Evolutionary conservation across 2,113 vertebrate genomes (phyloP), one percentile per base, ranked within the genome.

Genomic region (Sinocyclocheilus anshuiensis): DNA sequence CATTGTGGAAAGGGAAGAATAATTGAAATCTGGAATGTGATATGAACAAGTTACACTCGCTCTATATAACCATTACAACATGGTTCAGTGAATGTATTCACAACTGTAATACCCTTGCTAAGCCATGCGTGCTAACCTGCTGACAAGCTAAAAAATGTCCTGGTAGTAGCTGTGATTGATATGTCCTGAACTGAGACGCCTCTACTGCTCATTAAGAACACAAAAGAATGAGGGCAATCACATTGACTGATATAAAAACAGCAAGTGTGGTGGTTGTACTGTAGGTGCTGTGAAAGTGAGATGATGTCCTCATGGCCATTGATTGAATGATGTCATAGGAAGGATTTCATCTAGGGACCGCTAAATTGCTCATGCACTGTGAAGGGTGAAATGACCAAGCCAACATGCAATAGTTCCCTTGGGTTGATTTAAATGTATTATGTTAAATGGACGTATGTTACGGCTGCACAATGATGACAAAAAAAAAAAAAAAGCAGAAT

Each of bases 131-230:
- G 55, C 26, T 80, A 84, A 76, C 45, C 65, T 88, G 75, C 80
- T 63, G 53, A 48, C 33, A 87, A 61, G 67, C 20, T 65, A 74
- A 59, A 78, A 77, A 76, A 59, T 67, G 26, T 71, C 55, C 39
- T 86, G 26, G 4, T 74, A n/a, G 76, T 67, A 55, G 7, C 33
- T 11, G n/a, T 85, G 76, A 86, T 84, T 53, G 77, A 77, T 88
- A 81, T n/a, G 59, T 6, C 39, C 84, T 72, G 86, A 87, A 88
- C 69, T 83, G 69, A 81, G 69, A 81, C 20, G 42, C 42, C 57
- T 84, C 77, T 81, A 8, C 55, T 39, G 77, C 77, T 88, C 81
- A 88, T 89, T 88, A 86, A 63, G 36, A 77, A 36, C 77, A 86
- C 26, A 86, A 45, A 33, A 6, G 61, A 86, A 71, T 72, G 7